Evolutionary conservation across 1,140 invertebrate genomes (phyloP), one percentile per base, ranked within the genome.

Genomic region (Melitaea cinxia): DNA sequence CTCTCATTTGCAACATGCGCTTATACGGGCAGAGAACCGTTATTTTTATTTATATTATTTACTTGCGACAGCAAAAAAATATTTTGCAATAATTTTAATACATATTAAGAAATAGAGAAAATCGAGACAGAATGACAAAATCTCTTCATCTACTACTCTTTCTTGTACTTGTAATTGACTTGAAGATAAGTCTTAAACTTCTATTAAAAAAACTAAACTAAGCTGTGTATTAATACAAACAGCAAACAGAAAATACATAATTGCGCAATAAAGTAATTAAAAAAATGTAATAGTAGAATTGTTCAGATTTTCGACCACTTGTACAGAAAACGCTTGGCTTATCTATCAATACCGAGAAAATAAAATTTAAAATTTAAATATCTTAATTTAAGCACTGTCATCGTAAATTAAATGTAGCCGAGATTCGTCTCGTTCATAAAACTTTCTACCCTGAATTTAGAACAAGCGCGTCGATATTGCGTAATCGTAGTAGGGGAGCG

Each of bases 401-500:
- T 42, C 37, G 37, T 42, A 42, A 42, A 42, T 42, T 42, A 17
- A 6, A 17, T 42, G 15, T 42, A 42, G 9, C 37, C 15, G 14
- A 42, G 37, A 42, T 17, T 42, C 10, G 37, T 42, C 17, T 42
- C 37, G 37, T 42, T 42, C 37, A 42, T 42, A 47, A 47, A 30
- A 56, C 39, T 60, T 33, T 63, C 59, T 54, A 70, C 57, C 49
- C 65, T 56, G 45, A 67, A 71, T 74, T 71, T 63, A 63, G 63
- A 66, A 54, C 69, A 71, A 49, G 45, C 49, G 54, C 54, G 24
- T 59, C 49, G 49, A 65, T 57, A 72, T 75, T 78, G 73, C 73
- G 75, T 78, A 78, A 78, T 72, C 52, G 59, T 65, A 75, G 64
- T 63, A 63, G 58, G 65, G 60, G 62, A 57, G 64, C 64, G 61